These are phyloP conservation scores for Crematogaster levior DNA, from an alignment of 2,888 invertebrate species.

Conservation along the genomic window DNA sequence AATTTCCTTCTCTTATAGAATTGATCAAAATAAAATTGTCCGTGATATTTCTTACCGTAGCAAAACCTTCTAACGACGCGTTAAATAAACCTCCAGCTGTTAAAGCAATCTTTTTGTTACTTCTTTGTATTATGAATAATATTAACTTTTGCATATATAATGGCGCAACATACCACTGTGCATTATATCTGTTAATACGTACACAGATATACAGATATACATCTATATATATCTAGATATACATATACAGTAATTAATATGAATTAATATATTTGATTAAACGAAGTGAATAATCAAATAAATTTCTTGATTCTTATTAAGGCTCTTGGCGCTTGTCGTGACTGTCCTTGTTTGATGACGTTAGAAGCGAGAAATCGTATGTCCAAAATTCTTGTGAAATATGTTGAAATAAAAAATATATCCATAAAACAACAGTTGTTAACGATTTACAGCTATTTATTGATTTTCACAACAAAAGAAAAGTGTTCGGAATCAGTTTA, in stretches of 20 bases:
- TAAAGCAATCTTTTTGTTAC: not conserved
- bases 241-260: not conserved
- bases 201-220: not conserved
- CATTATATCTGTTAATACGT: constrained; percentile 29
- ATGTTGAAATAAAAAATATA: too few relatives aligned
- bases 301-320: not conserved
- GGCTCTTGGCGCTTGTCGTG: too few relatives aligned
- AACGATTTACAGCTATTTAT: too few relatives aligned
- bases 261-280: not conserved
- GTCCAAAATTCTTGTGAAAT: too few relatives aligned
- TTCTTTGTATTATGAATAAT: constrained; percentile 34
- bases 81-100: constrained; percentile 18
- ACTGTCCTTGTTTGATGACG: too few relatives aligned
- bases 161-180: constrained; percentile 29
- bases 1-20: not conserved
- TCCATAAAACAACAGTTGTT: too few relatives aligned
- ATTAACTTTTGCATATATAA: constrained; percentile 35
- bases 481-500: too few relatives aligned
- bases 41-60: constrained; percentile 21
- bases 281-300: not conserved
- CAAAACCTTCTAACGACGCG: constrained; percentile 48
- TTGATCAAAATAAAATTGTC: not conserved
- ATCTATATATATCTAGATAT: too few relatives aligned
- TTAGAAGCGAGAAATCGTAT: too few relatives aligned
- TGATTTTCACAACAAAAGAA: too few relatives aligned